Percentiles rank a stretch among this genome's conserved stretches.
These are phyloP conservation scores for Stegana nigrithorax DNA, from an alignment of 2,888 invertebrate species.

Conservation along the genomic window DNA sequence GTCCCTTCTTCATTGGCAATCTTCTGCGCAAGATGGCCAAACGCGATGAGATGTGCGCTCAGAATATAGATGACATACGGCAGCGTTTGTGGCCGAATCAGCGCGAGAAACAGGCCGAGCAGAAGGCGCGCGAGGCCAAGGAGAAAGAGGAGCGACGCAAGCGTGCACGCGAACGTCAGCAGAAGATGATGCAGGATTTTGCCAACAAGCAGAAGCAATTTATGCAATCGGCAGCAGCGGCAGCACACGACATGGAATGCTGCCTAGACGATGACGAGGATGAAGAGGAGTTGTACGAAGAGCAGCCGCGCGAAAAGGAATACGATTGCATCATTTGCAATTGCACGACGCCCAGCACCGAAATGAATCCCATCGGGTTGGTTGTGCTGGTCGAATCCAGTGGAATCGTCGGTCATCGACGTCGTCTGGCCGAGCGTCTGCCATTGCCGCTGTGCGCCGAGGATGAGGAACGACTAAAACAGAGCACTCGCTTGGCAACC, in stretches of 20 bases:
- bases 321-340: slow-evolving; percentile 97
- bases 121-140: slow-evolving; percentile 73
- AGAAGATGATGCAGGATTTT: slow-evolving; percentile 93
- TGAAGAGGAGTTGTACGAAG: slow-evolving; percentile 72
- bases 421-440: slow-evolving; percentile 66
- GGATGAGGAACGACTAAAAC: slow-evolving; percentile 72
- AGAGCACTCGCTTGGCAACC: slow-evolving; percentile 77
- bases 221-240: slow-evolving; percentile 77
- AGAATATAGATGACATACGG: slow-evolving; percentile 78
- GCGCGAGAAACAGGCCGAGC: slow-evolving; percentile 82
- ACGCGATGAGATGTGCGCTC: slow-evolving; percentile 78
- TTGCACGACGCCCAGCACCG: slow-evolving; percentile 86
- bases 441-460: slow-evolving; percentile 75
- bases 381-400: slow-evolving; percentile 88
- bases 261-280: slow-evolving; percentile 71
- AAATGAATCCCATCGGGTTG: slow-evolving; percentile 86
- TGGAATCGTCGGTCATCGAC: slow-evolving; percentile 86
- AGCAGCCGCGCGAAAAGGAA: slow-evolving; percentile 75
- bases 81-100: slow-evolving; percentile 84
- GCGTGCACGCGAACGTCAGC: slow-evolving; percentile 88
- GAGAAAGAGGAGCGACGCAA: slow-evolving; percentile 87
- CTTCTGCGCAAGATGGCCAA: slow-evolving; percentile 81
- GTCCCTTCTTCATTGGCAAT: slow-evolving; percentile 86
- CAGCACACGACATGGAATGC: slow-evolving; percentile 71
- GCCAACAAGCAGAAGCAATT: slow-evolving; percentile 91